phyloP scores from a whole-genome alignment of 2,888 invertebrate genomes.

The Lochmaea crataegi region DNA sequence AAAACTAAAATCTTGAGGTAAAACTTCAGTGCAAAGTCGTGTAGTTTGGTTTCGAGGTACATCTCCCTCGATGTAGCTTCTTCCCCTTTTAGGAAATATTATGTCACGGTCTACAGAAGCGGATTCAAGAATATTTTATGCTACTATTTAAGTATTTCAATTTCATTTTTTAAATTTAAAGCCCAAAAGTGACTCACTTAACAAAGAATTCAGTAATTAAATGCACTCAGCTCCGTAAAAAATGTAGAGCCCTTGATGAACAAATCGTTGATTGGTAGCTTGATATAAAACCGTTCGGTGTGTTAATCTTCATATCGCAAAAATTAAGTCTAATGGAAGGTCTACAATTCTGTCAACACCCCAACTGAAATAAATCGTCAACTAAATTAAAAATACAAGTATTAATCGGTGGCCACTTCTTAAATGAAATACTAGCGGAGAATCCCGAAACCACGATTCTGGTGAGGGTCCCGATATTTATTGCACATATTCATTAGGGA shows the following conservation, averaged over 20 bases:
- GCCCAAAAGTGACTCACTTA: no score
- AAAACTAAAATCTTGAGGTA: constrained; percentile 27
- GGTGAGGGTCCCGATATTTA: constrained; percentile 57
- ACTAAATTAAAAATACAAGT: constrained; percentile 60
- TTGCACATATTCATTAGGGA: constrained; percentile 62
- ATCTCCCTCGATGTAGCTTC: constrained; percentile 44
- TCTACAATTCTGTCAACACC: constrained; percentile 59
- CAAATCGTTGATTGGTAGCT: background rate
- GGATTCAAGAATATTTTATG: background rate
- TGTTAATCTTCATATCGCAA: constrained; percentile 21
- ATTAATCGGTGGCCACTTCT: constrained; percentile 62
- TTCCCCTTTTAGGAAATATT: no score
- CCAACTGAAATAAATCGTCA: constrained; percentile 55
- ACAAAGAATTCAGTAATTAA: no score
- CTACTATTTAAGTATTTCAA: no score
- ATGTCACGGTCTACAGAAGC: constrained; percentile 45
- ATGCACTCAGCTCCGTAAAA: no score
- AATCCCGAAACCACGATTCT: constrained; percentile 40
- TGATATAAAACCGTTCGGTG: background rate
- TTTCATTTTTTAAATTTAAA: no score
- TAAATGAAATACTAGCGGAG: constrained; percentile 56
- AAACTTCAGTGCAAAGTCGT: constrained; percentile 44
- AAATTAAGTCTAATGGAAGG: constrained; percentile 46
- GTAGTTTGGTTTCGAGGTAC: constrained; percentile 42
- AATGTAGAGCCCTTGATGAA: no score